These are phyloP conservation scores for Lathronympha strigana DNA, from an alignment of 2,888 invertebrate species.

Conservation along the genomic window DNA sequence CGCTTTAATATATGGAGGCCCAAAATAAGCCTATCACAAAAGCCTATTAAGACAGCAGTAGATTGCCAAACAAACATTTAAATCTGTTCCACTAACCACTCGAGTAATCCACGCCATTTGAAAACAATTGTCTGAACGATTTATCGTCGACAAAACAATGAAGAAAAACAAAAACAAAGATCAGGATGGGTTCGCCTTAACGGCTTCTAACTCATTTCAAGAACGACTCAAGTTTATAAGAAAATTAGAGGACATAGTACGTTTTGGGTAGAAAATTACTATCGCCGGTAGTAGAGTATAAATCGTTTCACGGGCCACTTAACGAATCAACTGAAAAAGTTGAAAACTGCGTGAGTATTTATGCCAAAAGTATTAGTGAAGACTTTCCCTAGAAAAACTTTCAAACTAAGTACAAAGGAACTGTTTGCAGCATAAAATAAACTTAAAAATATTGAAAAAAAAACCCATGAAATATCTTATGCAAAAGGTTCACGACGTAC, in stretches of 20 bases:
- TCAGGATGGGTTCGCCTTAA: slow-evolving; percentile 25
- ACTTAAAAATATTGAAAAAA: background rate
- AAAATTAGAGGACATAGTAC: background rate
- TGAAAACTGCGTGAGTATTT: slow-evolving; percentile 67
- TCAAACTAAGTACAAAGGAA: background rate
- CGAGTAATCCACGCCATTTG: slow-evolving; percentile 33
- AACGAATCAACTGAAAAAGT: slow-evolving; percentile 81
- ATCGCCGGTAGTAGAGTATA: slow-evolving; percentile 68
- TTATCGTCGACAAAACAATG: slow-evolving; percentile 33
- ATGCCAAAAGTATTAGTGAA: slow-evolving; percentile 44
- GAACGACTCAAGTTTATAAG: background rate
- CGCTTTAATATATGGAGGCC: slow-evolving; percentile 5
- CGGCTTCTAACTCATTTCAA: background rate
- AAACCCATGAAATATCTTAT: background rate
- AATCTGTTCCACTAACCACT: slow-evolving; percentile 33
- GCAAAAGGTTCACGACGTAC: background rate
- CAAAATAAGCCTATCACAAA: slow-evolving; percentile 12
- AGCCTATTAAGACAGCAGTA: slow-evolving; percentile 29
- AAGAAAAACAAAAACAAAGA: slow-evolving; percentile 38
- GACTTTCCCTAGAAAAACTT: background rate
- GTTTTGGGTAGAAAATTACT: slow-evolving; percentile 46
- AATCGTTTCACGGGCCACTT: slow-evolving; percentile 78
- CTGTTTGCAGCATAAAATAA: background rate
- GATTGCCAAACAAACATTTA: slow-evolving; percentile 26
- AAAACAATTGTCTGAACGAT: slow-evolving; percentile 35